Evolutionary conservation across 1,140 invertebrate genomes (phyloP).

Genomic region (Drosophila lowei): DNA sequence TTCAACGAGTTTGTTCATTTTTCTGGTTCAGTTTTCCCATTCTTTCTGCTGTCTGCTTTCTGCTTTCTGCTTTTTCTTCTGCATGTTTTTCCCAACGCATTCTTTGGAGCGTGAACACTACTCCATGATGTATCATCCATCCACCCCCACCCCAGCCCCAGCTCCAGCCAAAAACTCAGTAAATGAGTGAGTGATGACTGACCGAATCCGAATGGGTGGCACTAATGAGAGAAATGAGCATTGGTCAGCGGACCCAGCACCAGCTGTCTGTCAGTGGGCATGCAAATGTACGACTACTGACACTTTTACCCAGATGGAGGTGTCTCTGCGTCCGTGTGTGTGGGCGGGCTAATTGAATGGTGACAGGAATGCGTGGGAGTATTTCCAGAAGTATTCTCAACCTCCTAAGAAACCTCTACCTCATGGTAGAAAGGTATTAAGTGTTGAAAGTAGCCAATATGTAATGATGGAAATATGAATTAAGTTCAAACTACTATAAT

Average conservation of each 20-base stretch:
- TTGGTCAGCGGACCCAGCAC: constrained; percentile 25
- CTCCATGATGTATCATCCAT: constrained; percentile 54
- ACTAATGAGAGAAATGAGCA: constrained; percentile 50
- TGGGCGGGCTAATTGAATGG: constrained; percentile 1
- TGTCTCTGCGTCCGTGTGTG: constrained; percentile 22
- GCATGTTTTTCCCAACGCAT: constrained; percentile 39
- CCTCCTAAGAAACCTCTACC: too few relatives aligned
- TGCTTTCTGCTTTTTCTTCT: background rate
- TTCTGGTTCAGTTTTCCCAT: constrained; percentile 45
- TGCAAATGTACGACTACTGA: constrained; percentile 7
- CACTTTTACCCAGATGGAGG: too few relatives aligned
- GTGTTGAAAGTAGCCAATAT: too few relatives aligned
- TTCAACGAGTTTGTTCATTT: constrained; percentile 68
- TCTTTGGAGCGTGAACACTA: constrained; percentile 30
- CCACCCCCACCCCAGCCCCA: background rate
- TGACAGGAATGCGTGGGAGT: too few relatives aligned
- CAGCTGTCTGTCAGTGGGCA: constrained; percentile 32
- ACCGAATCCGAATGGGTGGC: constrained; percentile 54
- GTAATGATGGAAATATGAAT: too few relatives aligned
- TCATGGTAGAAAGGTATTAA: too few relatives aligned
- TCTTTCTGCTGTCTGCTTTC: background rate
- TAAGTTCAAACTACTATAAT: too few relatives aligned
- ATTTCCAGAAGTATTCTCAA: too few relatives aligned
- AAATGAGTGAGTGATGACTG: constrained; percentile 60
- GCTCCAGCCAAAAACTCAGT: constrained; percentile 21